These are phyloP conservation scores for Zaprionus africanus DNA, from an alignment of 1,140 invertebrate species.

Conservation along the genomic window DNA sequence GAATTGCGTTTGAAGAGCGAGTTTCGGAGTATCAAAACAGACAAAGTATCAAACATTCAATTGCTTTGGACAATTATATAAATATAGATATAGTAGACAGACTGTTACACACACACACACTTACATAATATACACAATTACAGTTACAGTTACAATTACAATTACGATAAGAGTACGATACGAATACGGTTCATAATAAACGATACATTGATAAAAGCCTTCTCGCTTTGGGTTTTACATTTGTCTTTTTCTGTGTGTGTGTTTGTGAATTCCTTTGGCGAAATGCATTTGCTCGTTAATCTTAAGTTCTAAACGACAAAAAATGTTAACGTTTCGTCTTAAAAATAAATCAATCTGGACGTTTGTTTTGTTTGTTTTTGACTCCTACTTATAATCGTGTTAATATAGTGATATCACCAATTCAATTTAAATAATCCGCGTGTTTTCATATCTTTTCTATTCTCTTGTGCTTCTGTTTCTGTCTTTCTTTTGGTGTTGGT, in stretches of 20 bases:
- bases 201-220: conserved; percentile 60
- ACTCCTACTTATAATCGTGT: conserved; percentile 62
- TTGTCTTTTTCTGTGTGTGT: conserved; percentile 24
- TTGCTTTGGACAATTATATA: conserved; percentile 31
- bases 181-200: conserved; percentile 26
- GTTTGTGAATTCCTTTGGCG: conserved; percentile 70
- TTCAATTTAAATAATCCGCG: conserved; percentile 50
- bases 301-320: conserved; percentile 66
- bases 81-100: conserved; percentile 47
- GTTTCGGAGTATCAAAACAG: conserved; percentile 73
- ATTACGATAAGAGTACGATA: conserved; percentile 32
- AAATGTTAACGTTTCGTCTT: conserved; percentile 57
- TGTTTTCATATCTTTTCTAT: conserved; percentile 20
- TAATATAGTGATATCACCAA: conserved; percentile 68
- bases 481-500: conserved; percentile 58
- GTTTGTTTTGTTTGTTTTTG: conserved; percentile 35
- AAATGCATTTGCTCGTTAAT: conserved; percentile 61
- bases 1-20: conserved; percentile 47
- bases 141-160: conserved; percentile 31
- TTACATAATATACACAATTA: conserved; percentile 20
- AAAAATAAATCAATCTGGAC: conserved; percentile 71
- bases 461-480: conserved; percentile 37
- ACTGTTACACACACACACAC: conserved; percentile 44
- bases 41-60: conserved; percentile 51
- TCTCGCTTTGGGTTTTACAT: conserved; percentile 52